Base-by-base conservation (phyloP, 2,888 invertebrate species). In the Phrixothrix hirtus region DNA sequence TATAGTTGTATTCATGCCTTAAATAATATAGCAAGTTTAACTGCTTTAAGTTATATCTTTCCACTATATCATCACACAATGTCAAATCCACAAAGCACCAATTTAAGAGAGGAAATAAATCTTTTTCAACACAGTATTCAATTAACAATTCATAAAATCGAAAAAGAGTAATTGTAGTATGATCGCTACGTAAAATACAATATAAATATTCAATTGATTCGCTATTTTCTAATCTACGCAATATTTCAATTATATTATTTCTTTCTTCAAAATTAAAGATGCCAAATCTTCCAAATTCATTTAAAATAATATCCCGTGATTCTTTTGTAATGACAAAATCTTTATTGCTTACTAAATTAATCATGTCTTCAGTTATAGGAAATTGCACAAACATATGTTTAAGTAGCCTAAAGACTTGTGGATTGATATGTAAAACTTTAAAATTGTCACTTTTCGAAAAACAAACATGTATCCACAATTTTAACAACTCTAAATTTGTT, bases 231-330 rank as follows among this genome's bases (percentile, higher is more conserved):
- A 88, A 72, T 64, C 89, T 79, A 1, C 78, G 74, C 58, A 89
- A 73, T 35, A 86, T 79, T 63, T 77, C 73, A 56, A 78, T 74
- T 25, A 86, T 70, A 67, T 84, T 75, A 7, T 73, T 72, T 17
- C 75, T 74, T 68, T 89, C 89, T 44, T 77, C 75, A 9, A 78
- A 74, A 52, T 80, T 79, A 43, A 88, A 84, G 61, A 86, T 78
- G 0, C 88, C 88, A 61, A 83, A 85, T 41, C 81, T 79, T 49
- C 79, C 77, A 2, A 87, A 70, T 45, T 83, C 81, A 65, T 85
- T 83, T 56, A 84, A 80, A 57, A 84, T 76, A 56, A 79, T 76
- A 68, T 84, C 76, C 69, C 81, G 81, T 9, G 81, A 78, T 66
- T 83, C 76, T 68, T 79, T 79, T 1, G 81, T 78, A 46, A 80